Conservation (phyloP, 2,113 vertebrate genomes). For the Spilogale gracilis region DNA sequence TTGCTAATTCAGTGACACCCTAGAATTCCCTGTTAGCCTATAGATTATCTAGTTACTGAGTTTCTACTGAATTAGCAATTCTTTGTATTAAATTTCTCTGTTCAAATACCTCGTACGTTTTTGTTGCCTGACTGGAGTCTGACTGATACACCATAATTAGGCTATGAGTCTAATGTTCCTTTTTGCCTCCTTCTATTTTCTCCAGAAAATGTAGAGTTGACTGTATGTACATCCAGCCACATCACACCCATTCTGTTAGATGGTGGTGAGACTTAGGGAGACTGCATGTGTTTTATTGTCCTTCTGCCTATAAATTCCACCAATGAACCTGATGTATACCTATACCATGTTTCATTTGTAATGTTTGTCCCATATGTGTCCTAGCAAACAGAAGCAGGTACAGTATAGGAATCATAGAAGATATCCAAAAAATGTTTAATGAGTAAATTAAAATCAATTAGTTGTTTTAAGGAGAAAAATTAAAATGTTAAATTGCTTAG, state of each 20-base stretch:
- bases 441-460: background rate
- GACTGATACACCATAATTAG: background rate
- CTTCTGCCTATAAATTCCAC: background rate
- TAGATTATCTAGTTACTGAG: background rate
- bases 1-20: background rate
- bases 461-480: conserved; percentile 8
- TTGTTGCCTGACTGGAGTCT: background rate
- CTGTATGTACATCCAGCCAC: background rate
- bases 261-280: background rate
- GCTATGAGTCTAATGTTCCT: background rate
- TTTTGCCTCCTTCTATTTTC: background rate
- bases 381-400: background rate
- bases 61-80: background rate
- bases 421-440: background rate
- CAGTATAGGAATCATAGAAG: background rate
- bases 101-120: background rate
- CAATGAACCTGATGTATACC: background rate
- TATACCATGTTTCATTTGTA: background rate
- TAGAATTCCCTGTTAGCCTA: background rate
- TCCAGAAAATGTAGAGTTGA: background rate
- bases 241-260: background rate
- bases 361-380: background rate
- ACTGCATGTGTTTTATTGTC: background rate
- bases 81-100: background rate
- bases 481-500: background rate